phyloP scores from a whole-genome alignment of 2,888 invertebrate genomes.

The Drosophila ustulata region DNA sequence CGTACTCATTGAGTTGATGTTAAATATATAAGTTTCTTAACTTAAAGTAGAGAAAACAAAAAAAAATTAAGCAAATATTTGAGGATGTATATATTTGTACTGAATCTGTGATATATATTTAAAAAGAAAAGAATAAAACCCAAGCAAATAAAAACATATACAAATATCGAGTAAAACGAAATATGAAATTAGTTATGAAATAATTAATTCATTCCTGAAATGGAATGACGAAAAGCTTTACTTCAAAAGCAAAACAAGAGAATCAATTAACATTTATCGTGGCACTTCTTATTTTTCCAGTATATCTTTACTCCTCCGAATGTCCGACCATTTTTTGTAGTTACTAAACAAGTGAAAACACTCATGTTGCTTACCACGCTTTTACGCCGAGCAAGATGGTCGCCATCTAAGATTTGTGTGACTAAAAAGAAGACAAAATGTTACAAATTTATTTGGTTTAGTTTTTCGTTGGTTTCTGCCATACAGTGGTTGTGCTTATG shows the following conservation, averaged over 20 bases:
- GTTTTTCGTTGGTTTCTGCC: slow-evolving; percentile 20
- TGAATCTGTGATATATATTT: slow-evolving; percentile 85
- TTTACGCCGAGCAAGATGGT: slow-evolving; percentile 12
- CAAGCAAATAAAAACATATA: slow-evolving; percentile 54
- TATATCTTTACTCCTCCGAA: slow-evolving; percentile 14
- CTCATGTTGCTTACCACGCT: slow-evolving; percentile 32
- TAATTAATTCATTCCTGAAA: slow-evolving; percentile 72
- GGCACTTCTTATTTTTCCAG: slow-evolving; percentile 35
- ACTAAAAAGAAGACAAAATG: slow-evolving; percentile 59
- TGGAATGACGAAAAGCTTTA: slow-evolving; percentile 60
- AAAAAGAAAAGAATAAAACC: slow-evolving; percentile 63
- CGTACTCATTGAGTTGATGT: slow-evolving; percentile 77
- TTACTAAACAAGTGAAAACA: not conserved
- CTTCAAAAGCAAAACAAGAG: slow-evolving; percentile 63
- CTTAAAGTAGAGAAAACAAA: slow-evolving; percentile 62
- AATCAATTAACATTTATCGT: slow-evolving; percentile 39
- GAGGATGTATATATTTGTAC: slow-evolving; percentile 76
- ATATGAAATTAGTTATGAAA: slow-evolving; percentile 73
- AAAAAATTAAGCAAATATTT: slow-evolving; percentile 56
- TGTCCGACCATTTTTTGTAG: slow-evolving; percentile 31
- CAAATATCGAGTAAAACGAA: slow-evolving; percentile 60
- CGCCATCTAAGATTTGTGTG: slow-evolving; percentile 24
- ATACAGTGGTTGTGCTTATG: slow-evolving; percentile 64
- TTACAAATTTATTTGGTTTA: slow-evolving; percentile 23
- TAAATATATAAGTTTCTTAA: slow-evolving; percentile 72